phyloP scores from a whole-genome alignment of 92 coral and sea anemone species.

The Porites rus region DNA sequence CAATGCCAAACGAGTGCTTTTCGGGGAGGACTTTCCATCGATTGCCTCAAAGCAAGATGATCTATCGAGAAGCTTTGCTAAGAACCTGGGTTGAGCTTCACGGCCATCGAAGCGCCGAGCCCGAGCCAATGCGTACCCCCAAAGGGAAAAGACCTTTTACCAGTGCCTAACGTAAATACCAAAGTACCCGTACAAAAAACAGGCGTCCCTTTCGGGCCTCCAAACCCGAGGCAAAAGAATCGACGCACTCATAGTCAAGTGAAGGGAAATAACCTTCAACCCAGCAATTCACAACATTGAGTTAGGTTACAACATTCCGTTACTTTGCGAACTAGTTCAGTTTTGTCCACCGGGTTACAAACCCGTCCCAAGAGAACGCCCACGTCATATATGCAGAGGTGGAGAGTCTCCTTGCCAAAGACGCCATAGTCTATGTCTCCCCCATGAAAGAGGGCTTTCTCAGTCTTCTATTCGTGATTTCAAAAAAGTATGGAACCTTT shows the following conservation, averaged over 20 bases:
- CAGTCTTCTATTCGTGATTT: too few relatives aligned
- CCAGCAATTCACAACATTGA: constrained; percentile 33
- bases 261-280: constrained; percentile 34
- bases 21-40: constrained; percentile 13
- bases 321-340: constrained; percentile 38
- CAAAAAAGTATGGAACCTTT: too few relatives aligned
- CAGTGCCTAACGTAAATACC: neutral
- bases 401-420: constrained; percentile 9
- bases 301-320: constrained; percentile 36
- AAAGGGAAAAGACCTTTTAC: neutral
- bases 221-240: constrained; percentile 29
- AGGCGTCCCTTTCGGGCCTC: constrained; percentile 40
- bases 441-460: constrained; percentile 2
- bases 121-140: neutral
- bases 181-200: constrained; percentile 5
- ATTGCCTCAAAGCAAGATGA: constrained; percentile 20
- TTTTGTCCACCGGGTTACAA: constrained; percentile 2
- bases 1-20: neutral
- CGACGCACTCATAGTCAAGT: constrained; percentile 31
- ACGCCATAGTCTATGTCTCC: constrained; percentile 25
- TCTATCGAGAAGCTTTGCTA: neutral
- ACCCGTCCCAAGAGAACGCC: neutral
- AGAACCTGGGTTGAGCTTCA: neutral
- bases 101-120: neutral
- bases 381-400: constrained; percentile 2